A percentile compares a stretch with the other conserved stretches of the same genome.
Evolutionary conservation across 2,113 vertebrate species (phyloP).

Genomic region (Donacobius atricapilla): DNA sequence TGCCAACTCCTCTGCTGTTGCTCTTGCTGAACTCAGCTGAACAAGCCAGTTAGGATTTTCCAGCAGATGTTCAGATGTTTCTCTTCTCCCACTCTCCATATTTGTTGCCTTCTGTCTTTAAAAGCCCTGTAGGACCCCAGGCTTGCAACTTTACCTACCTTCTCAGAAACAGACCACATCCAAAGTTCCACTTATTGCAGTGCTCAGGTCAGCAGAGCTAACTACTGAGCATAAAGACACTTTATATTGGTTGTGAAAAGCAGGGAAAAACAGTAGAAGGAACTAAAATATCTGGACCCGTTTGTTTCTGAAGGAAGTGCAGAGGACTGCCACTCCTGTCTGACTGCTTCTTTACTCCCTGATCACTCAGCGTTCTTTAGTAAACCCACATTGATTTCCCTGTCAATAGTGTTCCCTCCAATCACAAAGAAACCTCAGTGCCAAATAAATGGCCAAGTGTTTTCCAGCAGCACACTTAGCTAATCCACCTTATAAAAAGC

Average conservation of each 20-base stretch:
- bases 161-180: not conserved
- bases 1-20: constrained; percentile 62
- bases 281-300: not conserved
- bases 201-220: not conserved
- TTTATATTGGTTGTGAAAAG: not conserved
- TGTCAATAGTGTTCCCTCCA: constrained; percentile 64
- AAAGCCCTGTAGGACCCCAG: constrained; percentile 19
- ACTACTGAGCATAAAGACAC: not conserved
- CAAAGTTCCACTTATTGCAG: not conserved
- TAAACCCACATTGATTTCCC: constrained; percentile 70
- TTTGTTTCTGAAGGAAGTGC: not conserved
- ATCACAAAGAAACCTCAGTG: constrained; percentile 62
- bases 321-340: not conserved
- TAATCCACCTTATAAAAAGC: constrained; percentile 25
- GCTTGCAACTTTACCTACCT: not conserved
- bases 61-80: constrained; percentile 70
- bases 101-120: constrained; percentile 23
- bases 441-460: constrained; percentile 56
- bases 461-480: constrained; percentile 48
- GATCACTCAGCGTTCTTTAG: constrained; percentile 33
- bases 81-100: not conserved
- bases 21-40: constrained; percentile 76
- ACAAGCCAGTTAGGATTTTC: constrained; percentile 49
- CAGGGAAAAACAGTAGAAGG: not conserved
- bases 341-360: constrained; percentile 21